These are phyloP conservation scores for Kryphioiulus occultus DNA, from an alignment of 2,888 invertebrate species.

Conservation along the genomic window DNA sequence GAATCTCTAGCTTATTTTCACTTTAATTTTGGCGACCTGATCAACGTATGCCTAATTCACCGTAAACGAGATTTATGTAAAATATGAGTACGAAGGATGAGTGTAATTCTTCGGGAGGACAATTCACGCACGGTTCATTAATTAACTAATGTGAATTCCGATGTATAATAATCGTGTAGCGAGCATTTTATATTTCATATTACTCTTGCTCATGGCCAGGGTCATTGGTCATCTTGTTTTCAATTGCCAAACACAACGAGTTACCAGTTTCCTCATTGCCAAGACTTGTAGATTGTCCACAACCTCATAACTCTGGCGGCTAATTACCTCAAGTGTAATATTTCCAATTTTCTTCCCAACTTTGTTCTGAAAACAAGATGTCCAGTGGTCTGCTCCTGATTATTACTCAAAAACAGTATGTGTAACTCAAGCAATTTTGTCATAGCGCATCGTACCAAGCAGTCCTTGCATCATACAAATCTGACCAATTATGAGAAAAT, in stretches of 20 bases:
- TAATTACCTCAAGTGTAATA: neutral
- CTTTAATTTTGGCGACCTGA: neutral
- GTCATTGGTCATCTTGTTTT: neutral
- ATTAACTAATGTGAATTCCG: conserved; percentile 24
- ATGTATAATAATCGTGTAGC: conserved; percentile 6
- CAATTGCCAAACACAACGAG: neutral
- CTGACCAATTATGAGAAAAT: too few relatives aligned
- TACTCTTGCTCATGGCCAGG: conserved; percentile 13
- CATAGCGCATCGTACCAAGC: neutral
- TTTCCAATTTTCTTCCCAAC: neutral
- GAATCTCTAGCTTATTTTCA: neutral
- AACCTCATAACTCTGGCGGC: neutral
- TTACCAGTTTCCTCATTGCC: neutral
- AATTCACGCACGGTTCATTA: neutral
- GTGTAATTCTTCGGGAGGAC: neutral
- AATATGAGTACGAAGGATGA: neutral
- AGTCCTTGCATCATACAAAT: neutral
- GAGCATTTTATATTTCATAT: conserved; percentile 25
- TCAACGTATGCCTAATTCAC: neutral
- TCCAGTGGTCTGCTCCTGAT: neutral
- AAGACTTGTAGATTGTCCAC: neutral
- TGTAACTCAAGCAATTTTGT: neutral
- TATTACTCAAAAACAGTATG: neutral
- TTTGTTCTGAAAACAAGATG: neutral
- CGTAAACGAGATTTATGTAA: conserved; percentile 8